Percentiles rank a stretch among this genome's conserved stretches.
Conservation (phyloP, 2,113 vertebrate genomes). For the Rattus rattus region DNA sequence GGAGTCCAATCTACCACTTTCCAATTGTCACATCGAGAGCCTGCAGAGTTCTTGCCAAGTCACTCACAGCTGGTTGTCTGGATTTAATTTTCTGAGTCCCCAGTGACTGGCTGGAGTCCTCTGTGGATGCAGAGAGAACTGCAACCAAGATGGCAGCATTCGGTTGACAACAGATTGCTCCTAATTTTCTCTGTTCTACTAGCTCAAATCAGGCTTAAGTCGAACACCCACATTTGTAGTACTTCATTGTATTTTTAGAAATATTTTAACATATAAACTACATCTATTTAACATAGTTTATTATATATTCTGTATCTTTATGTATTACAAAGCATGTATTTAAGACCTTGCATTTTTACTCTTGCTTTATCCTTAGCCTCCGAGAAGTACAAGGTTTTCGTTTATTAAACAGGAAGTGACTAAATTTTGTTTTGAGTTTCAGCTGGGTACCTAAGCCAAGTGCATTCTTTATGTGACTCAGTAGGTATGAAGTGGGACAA, state of each 20-base stretch:
- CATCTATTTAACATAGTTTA: background rate
- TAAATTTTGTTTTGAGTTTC: background rate
- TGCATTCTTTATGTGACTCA: rapidly evolving
- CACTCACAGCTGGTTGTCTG: background rate
- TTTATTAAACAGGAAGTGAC: background rate
- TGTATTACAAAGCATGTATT: background rate
- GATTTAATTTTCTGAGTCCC: background rate
- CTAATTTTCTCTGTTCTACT: background rate
- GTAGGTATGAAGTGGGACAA: background rate
- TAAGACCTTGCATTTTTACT: background rate
- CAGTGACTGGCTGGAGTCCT: background rate
- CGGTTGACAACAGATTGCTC: background rate
- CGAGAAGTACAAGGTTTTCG: background rate
- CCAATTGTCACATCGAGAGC: background rate
- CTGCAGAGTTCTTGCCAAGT: background rate
- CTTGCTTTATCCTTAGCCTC: background rate
- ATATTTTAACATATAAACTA: background rate
- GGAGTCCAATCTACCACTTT: background rate
- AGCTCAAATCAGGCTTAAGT: background rate
- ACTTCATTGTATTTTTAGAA: background rate
- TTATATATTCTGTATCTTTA: background rate
- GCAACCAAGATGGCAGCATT: background rate
- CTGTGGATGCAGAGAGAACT: background rate
- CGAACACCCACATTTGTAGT: background rate
- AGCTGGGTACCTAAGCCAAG: background rate